Base-by-base conservation (phyloP, 2,888 invertebrate species). In the Yponomeuta plumbellus region DNA sequence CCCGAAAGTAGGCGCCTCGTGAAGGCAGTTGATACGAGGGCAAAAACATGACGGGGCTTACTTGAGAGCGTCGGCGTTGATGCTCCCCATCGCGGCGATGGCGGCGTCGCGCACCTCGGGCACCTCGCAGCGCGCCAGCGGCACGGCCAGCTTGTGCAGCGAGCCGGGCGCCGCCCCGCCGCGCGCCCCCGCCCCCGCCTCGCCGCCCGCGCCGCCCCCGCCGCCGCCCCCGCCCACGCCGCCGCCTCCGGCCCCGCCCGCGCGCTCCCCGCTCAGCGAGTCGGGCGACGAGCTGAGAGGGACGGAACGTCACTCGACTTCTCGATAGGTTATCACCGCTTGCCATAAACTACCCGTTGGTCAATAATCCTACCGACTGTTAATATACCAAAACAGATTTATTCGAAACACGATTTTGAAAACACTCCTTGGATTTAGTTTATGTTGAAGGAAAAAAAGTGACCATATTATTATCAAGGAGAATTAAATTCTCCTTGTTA, bases 31-130 rank as follows among this genome's bases (percentile, higher is more conserved):
- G 5, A 2, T 8, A 44, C 44, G 44, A 44, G 44, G 11, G 13
- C 44, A 44, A 56, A 5, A 26, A 56, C 11, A 11, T 26, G 26
- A 17, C 21, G 17, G 44, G 67, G 88, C 93, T 92, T 90, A 98
- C 98, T 98, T 98, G 69, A 99, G 93, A 11, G 98, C 98, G 73
- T 96, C 96, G 21, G 97, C 95, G 86, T 99, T 99, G 78, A 98
- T 96, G 90, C 97, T 96, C 66, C 99, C 99, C 70, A 99, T 93
- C 1, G 99, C 99, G 73, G 96, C 94, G 17, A 99, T 97, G 8
- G 97, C 97, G 0, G 98, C 96, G 86, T 99, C 99, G 68, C 99
- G 92, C 70, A 99, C 97, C 82, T 99, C 99, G 1, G 94, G 93
- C 66, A 96, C 95, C 85, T 99, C 99, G 86, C 98, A 98, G 66